Percentiles rank a stretch among this genome's conserved stretches.
Evolutionary conservation across 2,888 invertebrate genomes (phyloP).

Genomic region (Morpho achilles): DNA sequence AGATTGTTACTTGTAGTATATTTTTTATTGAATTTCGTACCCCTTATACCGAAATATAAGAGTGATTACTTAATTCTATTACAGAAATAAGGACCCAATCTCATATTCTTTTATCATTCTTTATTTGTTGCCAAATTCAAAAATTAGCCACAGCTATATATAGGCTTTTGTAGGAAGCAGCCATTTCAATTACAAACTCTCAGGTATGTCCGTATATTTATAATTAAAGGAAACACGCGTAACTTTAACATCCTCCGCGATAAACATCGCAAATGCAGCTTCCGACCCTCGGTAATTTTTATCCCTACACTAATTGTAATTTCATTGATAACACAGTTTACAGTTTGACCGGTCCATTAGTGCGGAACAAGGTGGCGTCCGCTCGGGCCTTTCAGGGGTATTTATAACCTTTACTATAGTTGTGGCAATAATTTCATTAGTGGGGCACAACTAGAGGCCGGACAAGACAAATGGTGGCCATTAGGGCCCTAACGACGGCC

Average conservation of each 20-base stretch:
- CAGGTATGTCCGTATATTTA: neutral
- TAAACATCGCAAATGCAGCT: conserved; percentile 56
- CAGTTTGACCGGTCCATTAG: conserved; percentile 80
- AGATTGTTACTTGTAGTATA: too few species aligned
- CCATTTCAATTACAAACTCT: too few species aligned
- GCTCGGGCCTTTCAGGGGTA: conserved; percentile 64
- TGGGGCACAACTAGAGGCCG: conserved; percentile 75
- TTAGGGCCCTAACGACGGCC: conserved; percentile 77
- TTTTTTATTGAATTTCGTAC: too few species aligned
- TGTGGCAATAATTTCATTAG: conserved; percentile 81
- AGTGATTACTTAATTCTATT: too few species aligned
- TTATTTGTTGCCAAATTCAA: too few species aligned
- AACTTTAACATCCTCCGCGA: conserved; percentile 42
- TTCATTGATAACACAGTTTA: conserved; percentile 79
- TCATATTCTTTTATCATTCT: neutral
- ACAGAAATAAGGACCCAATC: too few species aligned
- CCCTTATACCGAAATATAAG: too few species aligned
- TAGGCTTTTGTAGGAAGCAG: too few species aligned
- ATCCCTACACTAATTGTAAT: conserved; percentile 74
- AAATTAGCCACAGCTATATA: too few species aligned
- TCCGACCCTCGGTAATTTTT: conserved; percentile 71
- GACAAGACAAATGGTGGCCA: conserved; percentile 80
- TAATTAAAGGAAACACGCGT: conserved; percentile 26
- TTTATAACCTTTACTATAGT: conserved; percentile 78
- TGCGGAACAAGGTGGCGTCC: conserved; percentile 75